A percentile compares a stretch with the other conserved stretches of the same genome.
phyloP scores from a whole-genome alignment of 2,797 vertebrate genomes.

The Benthosema pterotum region DNA sequence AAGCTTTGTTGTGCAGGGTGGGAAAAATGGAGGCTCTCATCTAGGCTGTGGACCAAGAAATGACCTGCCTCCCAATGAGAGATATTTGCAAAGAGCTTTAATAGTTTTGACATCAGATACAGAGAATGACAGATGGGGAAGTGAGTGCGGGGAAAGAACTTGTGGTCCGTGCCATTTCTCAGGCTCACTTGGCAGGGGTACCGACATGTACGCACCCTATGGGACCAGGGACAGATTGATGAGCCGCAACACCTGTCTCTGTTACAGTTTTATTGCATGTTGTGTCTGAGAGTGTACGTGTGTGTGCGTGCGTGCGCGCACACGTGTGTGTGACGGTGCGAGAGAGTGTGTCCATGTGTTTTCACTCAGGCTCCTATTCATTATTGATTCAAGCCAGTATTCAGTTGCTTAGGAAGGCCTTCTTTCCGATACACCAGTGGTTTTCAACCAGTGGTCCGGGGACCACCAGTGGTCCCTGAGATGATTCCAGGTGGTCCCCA shows the following conservation, averaged over 20 bases:
- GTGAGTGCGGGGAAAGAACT: conserved; percentile 22
- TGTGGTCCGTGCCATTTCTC: conserved; percentile 30
- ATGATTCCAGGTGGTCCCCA: too few relatives aligned
- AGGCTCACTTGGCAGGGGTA: conserved; percentile 18
- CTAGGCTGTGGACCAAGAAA: conserved; percentile 10
- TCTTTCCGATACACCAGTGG: not conserved
- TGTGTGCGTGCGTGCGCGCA: not conserved
- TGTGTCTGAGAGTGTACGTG: not conserved
- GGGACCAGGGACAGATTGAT: conserved; percentile 25
- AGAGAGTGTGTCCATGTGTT: conserved; percentile 3
- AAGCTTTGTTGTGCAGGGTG: not conserved
- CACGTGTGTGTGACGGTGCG: not conserved
- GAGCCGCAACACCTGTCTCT: conserved; percentile 43
- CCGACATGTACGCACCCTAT: conserved; percentile 17
- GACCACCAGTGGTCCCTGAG: too few relatives aligned
- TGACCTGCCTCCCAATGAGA: conserved; percentile 9
- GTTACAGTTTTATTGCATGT: not conserved
- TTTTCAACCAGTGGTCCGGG: too few relatives aligned
- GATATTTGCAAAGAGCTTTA: conserved; percentile 20
- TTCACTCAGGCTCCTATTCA: not conserved
- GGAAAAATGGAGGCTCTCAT: conserved; percentile 2
- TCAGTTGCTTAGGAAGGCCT: conserved; percentile 2
- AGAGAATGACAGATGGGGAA: conserved; percentile 53
- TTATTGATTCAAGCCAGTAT: conserved; percentile 10
- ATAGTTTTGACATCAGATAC: conserved; percentile 38